A percentile compares a stretch with the other conserved stretches of the same genome.
These are phyloP conservation scores for Stichopus horrens DNA, from an alignment of 53 echinoderm and acorn worm species.

Conservation along the genomic window DNA sequence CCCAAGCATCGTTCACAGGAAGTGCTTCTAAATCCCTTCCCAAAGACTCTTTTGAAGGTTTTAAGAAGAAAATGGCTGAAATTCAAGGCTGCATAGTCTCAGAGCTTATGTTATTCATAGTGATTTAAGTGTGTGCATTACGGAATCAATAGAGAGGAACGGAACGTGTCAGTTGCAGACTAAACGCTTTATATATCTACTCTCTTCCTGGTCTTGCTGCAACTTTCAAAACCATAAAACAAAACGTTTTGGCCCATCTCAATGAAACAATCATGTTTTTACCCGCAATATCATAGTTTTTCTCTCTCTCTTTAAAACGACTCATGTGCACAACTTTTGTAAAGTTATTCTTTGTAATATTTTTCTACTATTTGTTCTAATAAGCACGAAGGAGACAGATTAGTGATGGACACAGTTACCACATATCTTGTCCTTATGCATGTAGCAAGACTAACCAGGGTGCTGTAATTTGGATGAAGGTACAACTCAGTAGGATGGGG, in stretches of 20 bases:
- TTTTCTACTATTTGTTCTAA: constrained; percentile 23
- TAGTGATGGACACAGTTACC: too few relatives aligned
- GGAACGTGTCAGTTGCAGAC: not conserved
- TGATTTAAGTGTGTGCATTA: not conserved
- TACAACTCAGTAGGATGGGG: too few relatives aligned
- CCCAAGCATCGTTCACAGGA: constrained; percentile 32
- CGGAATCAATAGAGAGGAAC: not conserved
- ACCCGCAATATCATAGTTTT: not conserved
- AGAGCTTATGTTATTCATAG: not conserved
- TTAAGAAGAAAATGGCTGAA: not conserved
- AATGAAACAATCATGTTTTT: not conserved
- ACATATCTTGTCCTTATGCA: too few relatives aligned
- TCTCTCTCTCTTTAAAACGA: not conserved
- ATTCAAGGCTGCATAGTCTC: not conserved
- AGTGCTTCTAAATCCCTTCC: constrained; percentile 20
- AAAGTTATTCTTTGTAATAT: constrained; percentile 33
- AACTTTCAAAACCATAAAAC: not conserved
- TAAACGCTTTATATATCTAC: not conserved
- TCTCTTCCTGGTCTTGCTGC: not conserved
- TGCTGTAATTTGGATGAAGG: too few relatives aligned
- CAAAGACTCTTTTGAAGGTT: not conserved
- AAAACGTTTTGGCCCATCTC: not conserved
- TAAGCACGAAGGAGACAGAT: too few relatives aligned
- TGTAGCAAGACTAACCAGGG: too few relatives aligned
- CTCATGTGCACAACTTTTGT: not conserved